Base-by-base conservation (phyloP, 2,113 vertebrate genomes). In the Lophura nycthemera region DNA sequence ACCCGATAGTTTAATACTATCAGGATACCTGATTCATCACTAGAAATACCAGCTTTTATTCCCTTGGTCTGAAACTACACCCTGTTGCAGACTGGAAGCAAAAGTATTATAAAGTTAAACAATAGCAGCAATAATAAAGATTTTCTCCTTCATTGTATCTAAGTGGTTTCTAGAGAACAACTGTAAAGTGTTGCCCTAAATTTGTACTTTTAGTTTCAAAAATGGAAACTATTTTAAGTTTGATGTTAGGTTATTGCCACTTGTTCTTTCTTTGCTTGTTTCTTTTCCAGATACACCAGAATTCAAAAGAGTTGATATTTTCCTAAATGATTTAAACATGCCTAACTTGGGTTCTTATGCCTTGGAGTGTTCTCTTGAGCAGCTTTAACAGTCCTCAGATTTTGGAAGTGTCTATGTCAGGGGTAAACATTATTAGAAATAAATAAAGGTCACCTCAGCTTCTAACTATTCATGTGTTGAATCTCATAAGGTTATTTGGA, bases 291-390 rank as follows among this genome's bases (percentile, higher is more conserved):
- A 98, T 84, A 98, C 98, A 67, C 98, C 98, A 60, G 96, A 88
- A 76, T 98, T 98, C 86, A 99, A 98, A 91, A 98, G 92, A 88
- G 87, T 99, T 34, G 97, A 98, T 79, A 97, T 98, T 84, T 99
- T 99, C 96, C 98, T 99, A 61, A 98, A 99, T 60, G 98, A 99
- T 80, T 96, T 99, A 86, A 99, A 99, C 80, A 99, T 99, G 98
- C 98, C 98, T 21, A 98, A 98, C 84, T 95, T 98, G 88, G 98
- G 98, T 97, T 97, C 78, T 76, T 99, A 98, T 47, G 98, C 98
- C 69, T 99, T 98, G 64, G 98, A 99, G 84, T 98, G 98, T 29
- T 98, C 98, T 1, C 98, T 98, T 75, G 98, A 98, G 89, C 96
- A 99, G 7, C 97, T 99, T 64, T 97, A 97, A 20, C 98, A 99